These are phyloP conservation scores for Zoanthus sociatus DNA, from an alignment of 92 coral and sea anemone species.

Conservation along the genomic window DNA sequence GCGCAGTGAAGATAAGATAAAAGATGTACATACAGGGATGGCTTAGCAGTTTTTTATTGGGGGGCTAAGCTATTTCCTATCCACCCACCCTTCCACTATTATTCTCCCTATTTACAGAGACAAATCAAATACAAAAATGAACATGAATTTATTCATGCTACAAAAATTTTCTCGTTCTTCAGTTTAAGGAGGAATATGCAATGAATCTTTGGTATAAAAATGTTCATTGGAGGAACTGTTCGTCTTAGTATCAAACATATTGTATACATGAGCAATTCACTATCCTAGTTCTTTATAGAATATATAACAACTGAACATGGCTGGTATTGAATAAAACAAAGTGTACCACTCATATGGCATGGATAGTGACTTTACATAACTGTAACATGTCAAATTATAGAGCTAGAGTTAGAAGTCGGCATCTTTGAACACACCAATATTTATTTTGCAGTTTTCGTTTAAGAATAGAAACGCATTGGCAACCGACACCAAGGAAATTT, in stretches of 20 bases:
- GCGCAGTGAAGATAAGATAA: conserved; percentile 29
- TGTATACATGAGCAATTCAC: neutral
- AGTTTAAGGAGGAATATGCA: neutral
- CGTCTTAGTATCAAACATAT: conserved; percentile 7
- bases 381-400: neutral
- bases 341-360: neutral
- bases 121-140: neutral
- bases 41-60: too few relatives aligned
- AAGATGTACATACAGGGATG: neutral
- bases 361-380: neutral
- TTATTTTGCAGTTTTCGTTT: neutral
- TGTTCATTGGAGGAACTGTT: conserved; percentile 3
- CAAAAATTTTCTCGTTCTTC: neutral
- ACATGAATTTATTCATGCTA: neutral
- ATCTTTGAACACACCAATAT: neutral
- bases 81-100: neutral
- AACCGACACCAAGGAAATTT: neutral
- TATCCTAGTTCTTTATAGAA: neutral
- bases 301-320: neutral
- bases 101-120: neutral
- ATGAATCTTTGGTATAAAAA: conserved; percentile 7
- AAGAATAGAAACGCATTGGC: neutral
- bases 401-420: neutral
- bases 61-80: conserved; percentile 4
- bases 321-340: neutral